Percentiles rank a stretch among this genome's conserved stretches.
These are phyloP conservation scores for Apocheima hispidaria DNA, from an alignment of 2,888 invertebrate genomes.

Conservation along the genomic window DNA sequence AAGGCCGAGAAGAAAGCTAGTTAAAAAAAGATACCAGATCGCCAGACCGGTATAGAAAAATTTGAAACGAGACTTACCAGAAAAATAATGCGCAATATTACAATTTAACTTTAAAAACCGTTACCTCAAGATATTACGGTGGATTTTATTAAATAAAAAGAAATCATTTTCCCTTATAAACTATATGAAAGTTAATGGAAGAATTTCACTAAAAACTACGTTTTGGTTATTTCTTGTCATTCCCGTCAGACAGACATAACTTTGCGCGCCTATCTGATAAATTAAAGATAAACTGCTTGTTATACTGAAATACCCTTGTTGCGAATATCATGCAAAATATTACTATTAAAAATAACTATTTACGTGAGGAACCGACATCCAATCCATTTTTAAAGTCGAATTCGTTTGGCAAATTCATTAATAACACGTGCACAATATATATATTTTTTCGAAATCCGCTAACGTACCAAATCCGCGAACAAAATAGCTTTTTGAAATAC, in stretches of 20 bases:
- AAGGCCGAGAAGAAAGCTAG: too few relatives aligned
- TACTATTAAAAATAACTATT: slow-evolving; percentile 44
- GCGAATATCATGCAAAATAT: slow-evolving; percentile 45
- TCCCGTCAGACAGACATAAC: slow-evolving; percentile 45
- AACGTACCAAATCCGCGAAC: slow-evolving; percentile 47
- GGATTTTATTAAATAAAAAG: slow-evolving; percentile 37
- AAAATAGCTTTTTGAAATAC: slow-evolving; percentile 43
- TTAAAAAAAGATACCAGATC: too few relatives aligned
- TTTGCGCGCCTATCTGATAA: slow-evolving; percentile 65
- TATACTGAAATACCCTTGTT: slow-evolving; percentile 40
- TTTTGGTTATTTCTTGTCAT: slow-evolving; percentile 65
- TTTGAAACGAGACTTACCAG: background rate
- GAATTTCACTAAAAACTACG: slow-evolving; percentile 60
- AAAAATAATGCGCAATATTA: background rate
- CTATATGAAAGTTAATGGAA: slow-evolving; percentile 72
- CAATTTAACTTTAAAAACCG: slow-evolving; percentile 31
- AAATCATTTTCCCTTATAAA: slow-evolving; percentile 62
- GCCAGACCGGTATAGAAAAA: too few relatives aligned
- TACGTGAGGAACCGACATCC: slow-evolving; percentile 57
- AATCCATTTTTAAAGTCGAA: slow-evolving; percentile 46
- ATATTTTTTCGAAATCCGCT: slow-evolving; percentile 26
- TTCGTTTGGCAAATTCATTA: slow-evolving; percentile 65
- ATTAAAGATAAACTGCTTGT: slow-evolving; percentile 32
- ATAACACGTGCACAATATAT: slow-evolving; percentile 51
- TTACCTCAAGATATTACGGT: slow-evolving; percentile 33